Evolutionary conservation across 2,797 vertebrate genomes (phyloP).

Genomic region (Eptatretus atami): DNA sequence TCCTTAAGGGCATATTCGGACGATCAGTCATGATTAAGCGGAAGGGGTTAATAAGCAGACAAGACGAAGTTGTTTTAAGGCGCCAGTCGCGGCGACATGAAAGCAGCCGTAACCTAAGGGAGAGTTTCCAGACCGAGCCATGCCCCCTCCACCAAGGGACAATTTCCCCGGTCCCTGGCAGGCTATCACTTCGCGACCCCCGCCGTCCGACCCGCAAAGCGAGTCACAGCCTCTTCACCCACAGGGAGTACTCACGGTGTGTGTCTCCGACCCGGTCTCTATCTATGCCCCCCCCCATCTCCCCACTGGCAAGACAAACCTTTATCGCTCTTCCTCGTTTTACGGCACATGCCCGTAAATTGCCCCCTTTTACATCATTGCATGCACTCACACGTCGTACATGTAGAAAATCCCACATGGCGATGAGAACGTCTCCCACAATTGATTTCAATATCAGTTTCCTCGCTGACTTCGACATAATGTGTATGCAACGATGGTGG

Average conservation of each 20-base stretch:
- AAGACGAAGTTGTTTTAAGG: conserved; percentile 5
- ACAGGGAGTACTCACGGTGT: background rate
- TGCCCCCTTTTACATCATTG: background rate
- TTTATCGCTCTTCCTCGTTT: background rate
- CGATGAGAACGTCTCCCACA: no score
- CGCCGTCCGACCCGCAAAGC: background rate
- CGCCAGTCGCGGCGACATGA: conserved; percentile 3
- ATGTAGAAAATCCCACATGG: no score
- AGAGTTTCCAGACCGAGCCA: conserved; percentile 2
- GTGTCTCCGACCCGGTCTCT: background rate
- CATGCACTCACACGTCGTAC: no score
- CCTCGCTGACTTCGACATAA: no score
- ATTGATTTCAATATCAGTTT: no score
- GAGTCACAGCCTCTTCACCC: background rate
- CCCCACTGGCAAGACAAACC: background rate
- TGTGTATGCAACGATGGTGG: no score
- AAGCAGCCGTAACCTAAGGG: conserved; percentile 3
- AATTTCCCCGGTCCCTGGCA: background rate
- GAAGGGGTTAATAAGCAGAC: conserved; percentile 2
- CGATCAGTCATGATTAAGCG: background rate
- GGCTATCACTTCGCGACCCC: background rate
- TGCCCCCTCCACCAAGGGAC: background rate
- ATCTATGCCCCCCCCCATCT: background rate
- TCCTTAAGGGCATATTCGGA: no score
- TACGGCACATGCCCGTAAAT: background rate